Evolutionary conservation across 92 coral and sea anemone species (phyloP).

Genomic region (Muricea muricata): DNA sequence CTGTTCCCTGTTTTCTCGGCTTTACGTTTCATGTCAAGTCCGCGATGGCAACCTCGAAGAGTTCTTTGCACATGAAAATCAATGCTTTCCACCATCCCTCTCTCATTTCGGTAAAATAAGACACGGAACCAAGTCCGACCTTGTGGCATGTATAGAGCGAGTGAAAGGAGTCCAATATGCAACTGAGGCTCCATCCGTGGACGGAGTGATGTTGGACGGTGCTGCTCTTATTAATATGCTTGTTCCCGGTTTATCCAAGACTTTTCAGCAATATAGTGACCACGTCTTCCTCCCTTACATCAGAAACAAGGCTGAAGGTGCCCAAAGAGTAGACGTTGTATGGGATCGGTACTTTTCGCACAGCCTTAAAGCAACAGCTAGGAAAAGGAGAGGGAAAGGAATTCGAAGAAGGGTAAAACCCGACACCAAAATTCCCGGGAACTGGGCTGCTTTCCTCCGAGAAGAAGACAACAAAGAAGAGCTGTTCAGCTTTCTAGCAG

Average conservation of each 20-base stretch:
- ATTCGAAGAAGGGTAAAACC: slow-evolving; percentile 51
- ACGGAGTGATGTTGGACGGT: no score
- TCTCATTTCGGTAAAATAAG: slow-evolving; percentile 36
- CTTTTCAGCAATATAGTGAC: no score
- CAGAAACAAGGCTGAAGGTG: no score
- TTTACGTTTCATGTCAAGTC: slow-evolving; percentile 58
- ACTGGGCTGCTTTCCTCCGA: slow-evolving; percentile 31
- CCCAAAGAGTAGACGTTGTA: neutral
- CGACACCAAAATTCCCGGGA: slow-evolving; percentile 20
- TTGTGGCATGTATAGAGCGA: slow-evolving; percentile 19
- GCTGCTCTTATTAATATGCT: no score
- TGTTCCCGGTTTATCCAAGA: no score
- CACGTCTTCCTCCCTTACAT: no score
- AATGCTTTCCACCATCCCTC: slow-evolving; percentile 46
- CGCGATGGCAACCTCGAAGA: slow-evolving; percentile 62
- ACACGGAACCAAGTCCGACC: slow-evolving; percentile 51
- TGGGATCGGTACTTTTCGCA: neutral
- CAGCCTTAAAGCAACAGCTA: slow-evolving; percentile 48
- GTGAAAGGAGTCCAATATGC: no score
- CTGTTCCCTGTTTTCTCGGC: slow-evolving; percentile 44
- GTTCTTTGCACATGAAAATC: slow-evolving; percentile 62
- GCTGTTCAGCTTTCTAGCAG: slow-evolving; percentile 23
- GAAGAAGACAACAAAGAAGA: slow-evolving; percentile 38
- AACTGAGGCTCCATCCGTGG: no score
- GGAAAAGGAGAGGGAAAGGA: slow-evolving; percentile 57